These are phyloP conservation scores for Sarcophaga variegata DNA, from an alignment of 2,888 invertebrate species.

Conservation along the genomic window DNA sequence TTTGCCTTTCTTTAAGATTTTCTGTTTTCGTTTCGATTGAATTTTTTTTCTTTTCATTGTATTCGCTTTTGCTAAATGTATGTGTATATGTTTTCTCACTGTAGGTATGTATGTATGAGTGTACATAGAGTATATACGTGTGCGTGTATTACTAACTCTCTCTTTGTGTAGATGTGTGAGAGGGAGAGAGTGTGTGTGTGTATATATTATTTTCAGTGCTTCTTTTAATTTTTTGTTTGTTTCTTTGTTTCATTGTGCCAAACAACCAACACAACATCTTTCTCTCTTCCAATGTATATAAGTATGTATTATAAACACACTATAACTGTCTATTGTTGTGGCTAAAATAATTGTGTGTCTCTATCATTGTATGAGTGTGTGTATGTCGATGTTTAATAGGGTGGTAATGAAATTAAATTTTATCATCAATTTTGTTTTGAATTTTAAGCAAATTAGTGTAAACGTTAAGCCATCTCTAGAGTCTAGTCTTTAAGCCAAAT, in stretches of 20 bases:
- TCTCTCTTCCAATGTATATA: neutral
- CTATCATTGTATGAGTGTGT: neutral
- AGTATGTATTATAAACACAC: neutral
- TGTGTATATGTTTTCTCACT: constrained; percentile 41
- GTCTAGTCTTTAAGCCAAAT: too few relatives aligned
- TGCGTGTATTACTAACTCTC: constrained; percentile 12
- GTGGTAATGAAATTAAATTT: neutral
- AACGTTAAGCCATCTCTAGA: neutral
- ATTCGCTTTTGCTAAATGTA: constrained; percentile 41
- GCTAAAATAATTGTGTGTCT: neutral
- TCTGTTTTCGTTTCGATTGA: constrained; percentile 15
- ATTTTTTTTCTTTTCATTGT: neutral
- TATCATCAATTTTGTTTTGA: neutral
- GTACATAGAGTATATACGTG: neutral
- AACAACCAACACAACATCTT: neutral
- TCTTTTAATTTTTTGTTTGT: neutral
- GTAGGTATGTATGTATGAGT: constrained; percentile 34
- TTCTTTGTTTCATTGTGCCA: too few relatives aligned
- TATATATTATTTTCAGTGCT: neutral
- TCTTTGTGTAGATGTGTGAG: neutral
- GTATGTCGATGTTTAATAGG: neutral
- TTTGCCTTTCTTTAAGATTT: constrained; percentile 8
- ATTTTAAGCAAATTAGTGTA: neutral
- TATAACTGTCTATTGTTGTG: neutral
- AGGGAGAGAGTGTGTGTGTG: constrained; percentile 19